Percentiles rank a stretch among this genome's conserved stretches.
phyloP scores from a whole-genome alignment of 2,888 invertebrate genomes.

The Leptinotarsa rubiginosa region DNA sequence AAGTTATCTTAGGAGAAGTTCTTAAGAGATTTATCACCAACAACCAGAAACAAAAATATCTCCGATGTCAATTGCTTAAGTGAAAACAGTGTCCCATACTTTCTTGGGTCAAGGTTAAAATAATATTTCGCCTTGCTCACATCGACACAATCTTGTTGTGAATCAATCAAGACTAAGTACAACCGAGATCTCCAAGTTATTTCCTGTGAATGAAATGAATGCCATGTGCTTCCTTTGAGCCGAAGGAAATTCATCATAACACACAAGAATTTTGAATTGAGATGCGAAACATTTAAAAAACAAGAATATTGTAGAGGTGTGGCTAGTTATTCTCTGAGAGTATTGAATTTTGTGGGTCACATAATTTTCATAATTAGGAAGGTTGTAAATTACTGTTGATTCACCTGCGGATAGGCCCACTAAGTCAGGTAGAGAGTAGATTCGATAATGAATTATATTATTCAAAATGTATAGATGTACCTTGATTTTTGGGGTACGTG shows the following conservation, averaged over 20 bases:
- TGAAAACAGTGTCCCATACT: constrained; percentile 25
- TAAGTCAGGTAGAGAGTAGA: neutral
- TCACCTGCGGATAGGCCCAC: neutral
- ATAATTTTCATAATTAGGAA: neutral
- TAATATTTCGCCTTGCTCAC: constrained; percentile 30
- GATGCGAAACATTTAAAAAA: neutral
- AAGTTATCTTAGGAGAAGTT: too few species aligned
- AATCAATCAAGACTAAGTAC: neutral
- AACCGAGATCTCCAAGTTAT: neutral
- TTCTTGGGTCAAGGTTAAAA: constrained; percentile 25
- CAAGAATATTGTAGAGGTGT: neutral
- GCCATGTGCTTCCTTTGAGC: too few species aligned
- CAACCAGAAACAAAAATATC: neutral
- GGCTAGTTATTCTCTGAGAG: neutral
- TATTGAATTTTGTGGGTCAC: constrained; percentile 4
- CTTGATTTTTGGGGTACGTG: too few species aligned
- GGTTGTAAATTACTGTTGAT: neutral
- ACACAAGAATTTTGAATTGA: neutral
- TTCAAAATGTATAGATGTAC: too few species aligned
- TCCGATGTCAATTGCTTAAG: neutral
- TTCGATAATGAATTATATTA: neutral
- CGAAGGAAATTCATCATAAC: too few species aligned
- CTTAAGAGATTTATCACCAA: neutral
- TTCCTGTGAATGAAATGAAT: neutral
- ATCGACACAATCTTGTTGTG: constrained; percentile 8